Evolutionary conservation across 2,113 vertebrate genomes (phyloP), one percentile per base, ranked within the genome.

Genomic region (Phoxinus phoxinus): DNA sequence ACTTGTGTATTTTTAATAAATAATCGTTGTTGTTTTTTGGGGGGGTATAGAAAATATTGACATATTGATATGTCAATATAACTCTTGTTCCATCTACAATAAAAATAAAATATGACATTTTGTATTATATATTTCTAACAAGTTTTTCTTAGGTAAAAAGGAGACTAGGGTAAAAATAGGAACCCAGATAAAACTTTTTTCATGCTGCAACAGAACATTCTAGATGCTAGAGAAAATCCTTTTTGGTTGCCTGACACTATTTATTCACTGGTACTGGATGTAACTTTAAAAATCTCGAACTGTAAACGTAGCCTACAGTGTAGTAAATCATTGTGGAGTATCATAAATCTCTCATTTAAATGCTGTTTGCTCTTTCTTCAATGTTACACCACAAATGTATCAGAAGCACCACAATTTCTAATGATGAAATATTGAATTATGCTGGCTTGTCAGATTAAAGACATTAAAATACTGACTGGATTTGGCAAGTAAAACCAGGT

Each of bases 401-500:
- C 41, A 23, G 44, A 4, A 80, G 65, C 61, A 78, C 37, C 81
- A 23, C 23, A 53, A 41, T 77, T 30, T 58, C 15, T 15, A 83
- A 48, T 27, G 5, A 61, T 85, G 0, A 61, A 35, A 12, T 65
- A 81, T 23, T 76, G 25, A 78, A 59, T 74, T 1, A 71, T 71
- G n/a, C 56, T 69, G 65, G 77, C 73, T 80, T 81, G 67, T 81
- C 85, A 32, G 15, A 69, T 35, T 37, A 69, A 82, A 76, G 69
- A 85, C 41, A 11, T 9, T 41, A 76, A 32, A 69, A 69, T 63
- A 72, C 7, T 59, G n/a, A 79, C 46, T 27, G 35, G 23, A 21
- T 78, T 85, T 77, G 44, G 44, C 44, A 11, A 76, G 74, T 44
- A 37, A 27, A 15, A 32, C 41, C 56, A 75, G 37, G 32, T 30